Conservation (phyloP, 2,113 vertebrate species). For the Hystrix cristata region DNA sequence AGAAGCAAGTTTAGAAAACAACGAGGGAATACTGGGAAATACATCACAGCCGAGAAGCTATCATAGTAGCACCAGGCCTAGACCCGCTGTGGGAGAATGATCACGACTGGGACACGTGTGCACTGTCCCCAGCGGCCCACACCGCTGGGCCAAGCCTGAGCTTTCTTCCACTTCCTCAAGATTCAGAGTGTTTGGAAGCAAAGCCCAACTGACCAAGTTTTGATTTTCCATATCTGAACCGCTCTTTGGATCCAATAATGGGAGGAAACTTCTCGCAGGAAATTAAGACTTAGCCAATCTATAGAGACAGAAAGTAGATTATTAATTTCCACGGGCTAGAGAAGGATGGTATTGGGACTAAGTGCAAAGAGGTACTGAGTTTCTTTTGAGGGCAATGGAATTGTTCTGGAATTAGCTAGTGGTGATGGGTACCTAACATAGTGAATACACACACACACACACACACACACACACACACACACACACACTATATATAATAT, state of each 20-base stretch:
- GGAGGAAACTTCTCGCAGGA: background rate
- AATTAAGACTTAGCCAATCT: background rate
- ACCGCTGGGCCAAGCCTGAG: background rate
- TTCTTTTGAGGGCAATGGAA: background rate
- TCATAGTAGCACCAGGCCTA: background rate
- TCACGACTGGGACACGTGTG: background rate
- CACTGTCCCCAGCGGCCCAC: background rate
- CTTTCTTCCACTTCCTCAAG: background rate
- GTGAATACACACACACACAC: background rate
- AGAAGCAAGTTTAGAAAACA: conserved; percentile 15
- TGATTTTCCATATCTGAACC: background rate
- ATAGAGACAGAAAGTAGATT: background rate
- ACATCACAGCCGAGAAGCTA: background rate
- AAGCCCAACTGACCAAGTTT: background rate
- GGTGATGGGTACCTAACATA: background rate
- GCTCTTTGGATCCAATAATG: background rate
- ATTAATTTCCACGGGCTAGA: background rate
- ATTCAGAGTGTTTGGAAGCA: background rate
- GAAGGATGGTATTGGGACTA: background rate
- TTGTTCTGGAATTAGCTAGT: background rate
- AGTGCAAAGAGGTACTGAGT: background rate
- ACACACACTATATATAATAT: too few relatives aligned
- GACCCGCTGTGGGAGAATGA: background rate
- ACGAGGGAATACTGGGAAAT: background rate
- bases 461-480: background rate